phyloP scores from a whole-genome alignment of 2,888 invertebrate genomes.

The Drosophila koepferae region DNA sequence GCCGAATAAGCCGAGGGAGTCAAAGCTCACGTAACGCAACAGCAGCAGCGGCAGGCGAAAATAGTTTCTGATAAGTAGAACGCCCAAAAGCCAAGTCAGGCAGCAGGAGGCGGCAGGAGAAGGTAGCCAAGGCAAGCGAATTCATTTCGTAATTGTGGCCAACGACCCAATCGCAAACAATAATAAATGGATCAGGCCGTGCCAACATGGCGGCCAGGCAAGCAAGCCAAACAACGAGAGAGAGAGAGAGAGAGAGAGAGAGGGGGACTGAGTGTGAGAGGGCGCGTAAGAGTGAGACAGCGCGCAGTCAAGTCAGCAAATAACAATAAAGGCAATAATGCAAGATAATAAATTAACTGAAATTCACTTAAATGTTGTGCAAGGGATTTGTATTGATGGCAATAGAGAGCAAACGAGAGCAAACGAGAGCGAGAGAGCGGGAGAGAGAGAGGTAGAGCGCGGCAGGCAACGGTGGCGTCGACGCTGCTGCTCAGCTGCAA shows the following conservation, averaged over 20 bases:
- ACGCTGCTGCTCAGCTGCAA: conserved; percentile 80
- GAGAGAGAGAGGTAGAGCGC: background rate
- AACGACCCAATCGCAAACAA: conserved; percentile 75
- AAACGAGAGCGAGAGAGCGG: background rate
- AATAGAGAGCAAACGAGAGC: background rate
- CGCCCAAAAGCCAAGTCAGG: conserved; percentile 24
- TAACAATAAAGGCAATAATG: conserved; percentile 82
- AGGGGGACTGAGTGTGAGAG: too few relatives aligned
- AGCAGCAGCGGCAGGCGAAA: conserved; percentile 17
- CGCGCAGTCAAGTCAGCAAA: conserved; percentile 49
- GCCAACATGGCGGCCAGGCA: conserved; percentile 35
- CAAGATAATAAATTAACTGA: conserved; percentile 84
- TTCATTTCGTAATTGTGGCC: conserved; percentile 83
- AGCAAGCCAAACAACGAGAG: conserved; percentile 17
- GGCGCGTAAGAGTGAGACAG: background rate
- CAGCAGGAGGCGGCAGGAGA: conserved; percentile 12
- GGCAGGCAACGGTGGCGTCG: conserved; percentile 28
- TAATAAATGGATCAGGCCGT: conserved; percentile 58
- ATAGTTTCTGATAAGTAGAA: conserved; percentile 50
- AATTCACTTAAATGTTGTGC: conserved; percentile 80
- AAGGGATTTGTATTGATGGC: conserved; percentile 37
- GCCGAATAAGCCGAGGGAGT: conserved; percentile 36
- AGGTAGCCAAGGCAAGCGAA: conserved; percentile 64
- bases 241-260: conserved; percentile 14
- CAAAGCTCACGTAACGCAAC: conserved; percentile 33